Percentiles rank a stretch among this genome's conserved stretches.
These are phyloP conservation scores for Phyllostomus hastatus DNA, from an alignment of 2,113 vertebrate genomes.

Conservation along the genomic window DNA sequence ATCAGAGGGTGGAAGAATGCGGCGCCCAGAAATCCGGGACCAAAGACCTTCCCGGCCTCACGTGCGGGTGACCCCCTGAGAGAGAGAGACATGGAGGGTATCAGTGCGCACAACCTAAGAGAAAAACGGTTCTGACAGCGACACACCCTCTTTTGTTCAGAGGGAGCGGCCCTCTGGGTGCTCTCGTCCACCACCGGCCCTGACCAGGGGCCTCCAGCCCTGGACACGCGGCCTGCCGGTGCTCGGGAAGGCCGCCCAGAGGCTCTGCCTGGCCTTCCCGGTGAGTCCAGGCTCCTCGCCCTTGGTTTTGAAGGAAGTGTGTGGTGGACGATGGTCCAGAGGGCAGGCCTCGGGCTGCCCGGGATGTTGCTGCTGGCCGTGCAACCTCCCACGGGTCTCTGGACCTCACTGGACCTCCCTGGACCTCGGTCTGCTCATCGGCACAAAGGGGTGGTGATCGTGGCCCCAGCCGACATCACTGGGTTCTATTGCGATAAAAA, in stretches of 20 bases:
- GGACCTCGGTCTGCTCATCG: not conserved
- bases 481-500: not conserved
- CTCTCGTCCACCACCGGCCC: not conserved
- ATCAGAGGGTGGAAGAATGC: not conserved
- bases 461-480: not conserved
- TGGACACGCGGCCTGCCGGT: not conserved
- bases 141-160: not conserved
- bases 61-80: accelerated
- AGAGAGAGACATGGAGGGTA: accelerated
- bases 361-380: accelerated
- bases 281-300: not conserved
- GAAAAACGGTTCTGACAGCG: not conserved
- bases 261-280: not conserved
- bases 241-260: not conserved
- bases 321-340: not conserved
- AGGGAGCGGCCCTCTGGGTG: accelerated
- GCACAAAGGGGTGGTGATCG: not conserved
- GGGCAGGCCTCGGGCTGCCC: not conserved
- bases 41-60: not conserved
- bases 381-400: accelerated
- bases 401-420: no score
- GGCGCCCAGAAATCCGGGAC: not conserved
- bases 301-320: not conserved
- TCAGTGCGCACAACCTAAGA: accelerated
- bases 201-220: not conserved